Evolutionary conservation across 2,888 invertebrate species (phyloP), one percentile per base, ranked within the genome.

Genomic region (Drosophila imparisetae): DNA sequence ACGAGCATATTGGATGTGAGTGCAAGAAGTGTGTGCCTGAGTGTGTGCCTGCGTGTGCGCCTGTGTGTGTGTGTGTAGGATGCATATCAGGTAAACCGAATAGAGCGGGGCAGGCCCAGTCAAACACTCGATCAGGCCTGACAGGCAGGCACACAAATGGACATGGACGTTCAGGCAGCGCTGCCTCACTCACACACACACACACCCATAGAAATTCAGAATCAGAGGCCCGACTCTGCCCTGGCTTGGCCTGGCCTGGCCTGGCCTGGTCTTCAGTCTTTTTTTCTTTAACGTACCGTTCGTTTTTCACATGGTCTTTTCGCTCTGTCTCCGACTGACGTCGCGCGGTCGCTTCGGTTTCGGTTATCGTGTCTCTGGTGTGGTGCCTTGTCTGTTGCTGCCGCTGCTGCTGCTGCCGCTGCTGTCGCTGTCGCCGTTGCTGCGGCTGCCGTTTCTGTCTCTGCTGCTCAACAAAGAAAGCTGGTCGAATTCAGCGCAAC

Each of bases 401-500:
- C 32, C 15, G 8, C 52, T 13, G 24, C 52, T 5, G 24, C 52
- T 5, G 32, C 52, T 21, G n/a, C 27, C 8, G 38, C 38, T 13
- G 27, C 29, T 5, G 27, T 27, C 5, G n/a, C 24, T 6, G 24
- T 15, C 1, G 36, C 29, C 6, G 63, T 42, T 36, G 38, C 36
- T 27, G 58, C 60, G 11, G 52, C 67, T 61, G 63, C 64, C 2
- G 32, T 18, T 66, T 67, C n/a, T n/a, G 53, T 63, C 8, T 62
- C 53, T 38, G 83, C 78, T 83, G 89, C 91, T 91, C 91, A 91
- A 83, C 90, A 88, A 91, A 91, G 91, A 91, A 91, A 91, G 90
- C 91, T 91, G 90, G 90, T 89, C 87, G 81, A 86, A 83, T 85
- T 86, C 83, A 84, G 82, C 80, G 77, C 86, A 87, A 85, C 89